Evolutionary conservation across 2,888 invertebrate genomes (phyloP), one percentile per base, ranked within the genome.

Genomic region (Acleris literana): DNA sequence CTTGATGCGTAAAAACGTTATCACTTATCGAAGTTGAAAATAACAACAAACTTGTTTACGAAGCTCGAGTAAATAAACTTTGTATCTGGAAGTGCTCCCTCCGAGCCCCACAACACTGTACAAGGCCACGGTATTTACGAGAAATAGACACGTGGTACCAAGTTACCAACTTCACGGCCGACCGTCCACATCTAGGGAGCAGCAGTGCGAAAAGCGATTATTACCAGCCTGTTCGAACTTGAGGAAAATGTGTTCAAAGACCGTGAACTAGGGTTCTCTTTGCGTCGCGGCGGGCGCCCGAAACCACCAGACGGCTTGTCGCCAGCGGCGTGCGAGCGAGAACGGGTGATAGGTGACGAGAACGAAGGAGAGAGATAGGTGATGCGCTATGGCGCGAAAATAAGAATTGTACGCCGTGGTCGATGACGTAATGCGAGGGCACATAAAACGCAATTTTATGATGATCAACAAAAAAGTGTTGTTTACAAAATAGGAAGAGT

Each of bases 241-340:
- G 77, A 80, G 83, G 77, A 92, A 90, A 89, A 88, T 87, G 80
- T 82, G 84, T 87, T 84, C 87, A 90, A 82, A 76, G 86, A 80
- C 83, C 83, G 75, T 87, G 87, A 87, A 85, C 85, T 88, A 90
- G 88, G 87, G 90, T 89, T 90, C 87, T 81, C 82, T 90, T 90
- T 90, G 83, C 89, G 75, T 79, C 81, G 85, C 80, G 78, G 76
- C 83, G 80, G 81, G 79, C 82, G 88, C 74, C 82, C 82, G 84
- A 85, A 84, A 82, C 80, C 78, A 85, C 85, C 92, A 92, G 92
- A 92, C 92, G 83, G 92, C 92, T 84, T 92, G 92, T 91, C 92
- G 92, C 92, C 92, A 85, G 85, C 83, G 79, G 80, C 80, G 77
- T 71, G 74, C 76, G 85, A 91, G 80, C 74, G 85, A 85, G 90